A percentile compares a stretch with the other conserved stretches of the same genome.
Evolutionary conservation across 2,888 invertebrate genomes (phyloP).

Genomic region (Petrolisthes cinctipes): DNA sequence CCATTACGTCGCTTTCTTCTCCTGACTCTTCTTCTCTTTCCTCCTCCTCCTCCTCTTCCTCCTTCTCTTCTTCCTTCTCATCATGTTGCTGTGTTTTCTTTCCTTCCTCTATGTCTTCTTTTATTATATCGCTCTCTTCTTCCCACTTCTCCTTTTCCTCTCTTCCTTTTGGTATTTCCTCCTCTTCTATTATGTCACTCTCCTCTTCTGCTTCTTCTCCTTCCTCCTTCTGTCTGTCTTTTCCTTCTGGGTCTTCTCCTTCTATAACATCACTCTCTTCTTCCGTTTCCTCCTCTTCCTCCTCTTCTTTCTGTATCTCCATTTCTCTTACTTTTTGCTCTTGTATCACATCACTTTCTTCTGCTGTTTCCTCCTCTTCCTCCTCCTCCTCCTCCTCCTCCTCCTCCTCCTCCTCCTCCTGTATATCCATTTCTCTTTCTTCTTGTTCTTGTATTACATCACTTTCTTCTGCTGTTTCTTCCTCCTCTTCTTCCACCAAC

Average conservation of each 20-base stretch:
- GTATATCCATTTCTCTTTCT: background rate
- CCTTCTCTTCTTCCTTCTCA: background rate
- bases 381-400: background rate
- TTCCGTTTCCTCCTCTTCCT: too few relatives aligned
- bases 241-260: too few relatives aligned
- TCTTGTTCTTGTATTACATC: background rate
- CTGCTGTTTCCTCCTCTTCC: background rate
- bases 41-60: background rate
- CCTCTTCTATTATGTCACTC: too few relatives aligned
- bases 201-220: background rate
- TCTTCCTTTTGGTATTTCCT: background rate
- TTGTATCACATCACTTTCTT: background rate
- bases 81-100: background rate
- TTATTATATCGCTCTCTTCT: background rate
- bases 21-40: conserved; percentile 1
- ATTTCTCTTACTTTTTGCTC: background rate
- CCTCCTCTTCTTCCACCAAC: background rate
- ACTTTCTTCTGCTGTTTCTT: conserved; percentile 17
- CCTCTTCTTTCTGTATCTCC: background rate
- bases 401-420: conserved; percentile 10
- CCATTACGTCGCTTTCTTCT: background rate
- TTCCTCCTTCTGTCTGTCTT: background rate
- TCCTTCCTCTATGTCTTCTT: background rate
- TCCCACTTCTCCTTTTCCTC: background rate
- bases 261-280: too few relatives aligned